Evolutionary conservation across 1,140 invertebrate species (phyloP).

Genomic region (Elymnias hypermnestra): DNA sequence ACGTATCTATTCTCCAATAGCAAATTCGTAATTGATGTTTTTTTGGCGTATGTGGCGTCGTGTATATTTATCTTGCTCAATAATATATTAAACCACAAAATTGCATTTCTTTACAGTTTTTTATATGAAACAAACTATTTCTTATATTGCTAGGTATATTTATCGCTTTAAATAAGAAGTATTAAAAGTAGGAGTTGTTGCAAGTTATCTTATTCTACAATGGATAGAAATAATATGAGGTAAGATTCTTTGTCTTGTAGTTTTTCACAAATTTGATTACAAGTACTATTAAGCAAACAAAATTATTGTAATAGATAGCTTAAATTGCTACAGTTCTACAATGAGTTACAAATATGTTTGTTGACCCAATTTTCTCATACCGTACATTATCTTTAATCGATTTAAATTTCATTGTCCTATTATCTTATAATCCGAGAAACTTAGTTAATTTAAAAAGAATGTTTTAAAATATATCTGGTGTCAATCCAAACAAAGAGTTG

Average conservation of each 20-base stretch:
- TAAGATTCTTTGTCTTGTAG: conserved; percentile 44
- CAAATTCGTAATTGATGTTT: conserved; percentile 27
- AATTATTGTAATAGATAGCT: neutral
- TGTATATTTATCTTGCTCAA: conserved; percentile 54
- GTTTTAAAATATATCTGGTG: too few relatives aligned
- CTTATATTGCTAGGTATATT: conserved; percentile 18
- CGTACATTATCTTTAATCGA: too few relatives aligned
- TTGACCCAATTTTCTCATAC: neutral
- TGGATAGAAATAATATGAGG: conserved; percentile 68
- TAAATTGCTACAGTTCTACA: neutral
- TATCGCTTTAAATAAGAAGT: conserved; percentile 22
- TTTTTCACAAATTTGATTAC: conserved; percentile 25
- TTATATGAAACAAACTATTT: conserved; percentile 28
- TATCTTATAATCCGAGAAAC: too few relatives aligned
- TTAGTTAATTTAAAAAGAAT: too few relatives aligned
- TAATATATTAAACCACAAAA: conserved; percentile 41
- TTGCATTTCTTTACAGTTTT: conserved; percentile 23
- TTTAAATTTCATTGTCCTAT: too few relatives aligned
- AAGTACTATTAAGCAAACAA: neutral
- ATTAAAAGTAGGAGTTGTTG: conserved; percentile 17
- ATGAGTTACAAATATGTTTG: neutral
- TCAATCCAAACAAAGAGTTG: conserved; percentile 1
- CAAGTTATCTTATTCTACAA: conserved; percentile 31
- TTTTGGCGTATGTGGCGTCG: conserved; percentile 53
- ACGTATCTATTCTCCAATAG: too few relatives aligned